These are phyloP conservation scores for Aphelenchoides besseyi DNA, from an alignment of 1,140 invertebrate species.

Conservation along the genomic window DNA sequence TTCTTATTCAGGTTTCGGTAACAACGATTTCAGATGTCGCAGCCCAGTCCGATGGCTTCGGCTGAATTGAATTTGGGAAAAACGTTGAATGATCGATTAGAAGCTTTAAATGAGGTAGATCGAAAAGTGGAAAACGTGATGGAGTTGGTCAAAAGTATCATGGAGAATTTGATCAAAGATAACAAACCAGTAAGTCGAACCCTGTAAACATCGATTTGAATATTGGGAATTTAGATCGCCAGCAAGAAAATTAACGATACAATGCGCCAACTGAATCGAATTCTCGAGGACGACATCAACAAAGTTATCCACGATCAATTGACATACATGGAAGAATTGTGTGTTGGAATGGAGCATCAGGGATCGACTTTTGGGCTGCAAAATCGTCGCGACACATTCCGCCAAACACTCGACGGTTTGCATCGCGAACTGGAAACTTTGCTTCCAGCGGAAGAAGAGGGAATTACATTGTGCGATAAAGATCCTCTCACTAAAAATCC, in stretches of 20 bases:
- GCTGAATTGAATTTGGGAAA: neutral
- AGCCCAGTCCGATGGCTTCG: neutral
- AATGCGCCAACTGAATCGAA: conserved; percentile 36
- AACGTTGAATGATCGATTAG: conserved; percentile 18
- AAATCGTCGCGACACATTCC: conserved; percentile 18
- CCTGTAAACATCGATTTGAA: neutral
- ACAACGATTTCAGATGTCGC: too few species aligned
- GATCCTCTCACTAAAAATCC: neutral
- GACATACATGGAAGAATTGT: conserved; percentile 36
- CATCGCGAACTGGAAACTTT: conserved; percentile 17
- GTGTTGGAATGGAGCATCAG: neutral
- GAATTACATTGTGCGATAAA: too few species aligned
- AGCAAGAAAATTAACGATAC: conserved; percentile 44
- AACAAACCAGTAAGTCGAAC: conserved; percentile 33
- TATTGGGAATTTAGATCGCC: conserved; percentile 31
- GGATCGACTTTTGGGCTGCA: conserved; percentile 21
- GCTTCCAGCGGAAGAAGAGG: neutral
- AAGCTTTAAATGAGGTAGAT: conserved; percentile 31
- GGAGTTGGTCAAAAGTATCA: conserved; percentile 28
- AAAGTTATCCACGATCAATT: conserved; percentile 37
- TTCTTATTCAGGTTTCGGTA: too few species aligned
- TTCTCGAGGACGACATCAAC: conserved; percentile 37
- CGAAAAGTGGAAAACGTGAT: conserved; percentile 36
- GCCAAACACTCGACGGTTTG: conserved; percentile 7
- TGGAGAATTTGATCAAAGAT: conserved; percentile 40